phyloP scores from a whole-genome alignment of 1,140 invertebrate genomes.

The Drosophila orosa region DNA sequence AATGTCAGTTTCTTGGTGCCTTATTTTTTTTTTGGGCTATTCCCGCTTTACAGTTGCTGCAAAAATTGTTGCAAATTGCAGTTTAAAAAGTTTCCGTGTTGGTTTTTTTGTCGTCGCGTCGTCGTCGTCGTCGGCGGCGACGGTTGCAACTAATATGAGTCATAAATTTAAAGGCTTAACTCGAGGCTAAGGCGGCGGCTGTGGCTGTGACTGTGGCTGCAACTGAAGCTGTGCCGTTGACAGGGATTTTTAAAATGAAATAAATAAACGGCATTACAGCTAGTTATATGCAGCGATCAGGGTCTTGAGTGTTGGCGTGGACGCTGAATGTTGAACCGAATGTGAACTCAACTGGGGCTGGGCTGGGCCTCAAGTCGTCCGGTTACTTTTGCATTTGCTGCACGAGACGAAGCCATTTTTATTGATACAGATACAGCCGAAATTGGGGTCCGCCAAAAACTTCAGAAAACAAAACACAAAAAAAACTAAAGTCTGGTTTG shows the following conservation, averaged over 20 bases:
- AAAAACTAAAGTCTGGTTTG: conserved; percentile 49
- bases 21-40: conserved; percentile 46
- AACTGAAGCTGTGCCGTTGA: conserved; percentile 41
- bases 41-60: conserved; percentile 56
- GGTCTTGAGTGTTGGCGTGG: conserved; percentile 61
- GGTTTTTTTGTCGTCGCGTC: conserved; percentile 41
- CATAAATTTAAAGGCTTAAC: conserved; percentile 78
- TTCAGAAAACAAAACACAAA: conserved; percentile 1
- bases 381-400: conserved; percentile 77
- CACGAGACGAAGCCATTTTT: conserved; percentile 57
- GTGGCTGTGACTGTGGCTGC: background rate
- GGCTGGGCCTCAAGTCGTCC: conserved; percentile 59
- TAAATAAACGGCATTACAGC: conserved; percentile 76
- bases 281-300: conserved; percentile 75
- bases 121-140: conserved; percentile 17
- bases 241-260: conserved; percentile 64
- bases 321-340: conserved; percentile 51
- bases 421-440: conserved; percentile 61
- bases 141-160: conserved; percentile 74
- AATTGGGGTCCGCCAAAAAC: conserved; percentile 38
- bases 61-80: conserved; percentile 79
- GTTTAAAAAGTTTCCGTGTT: conserved; percentile 80
- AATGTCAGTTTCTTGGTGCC: conserved; percentile 16
- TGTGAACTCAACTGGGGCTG: conserved; percentile 59
- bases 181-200: conserved; percentile 42